These are phyloP conservation scores for Illadopsis cleaveri DNA, from an alignment of 2,113 vertebrate species.

Conservation along the genomic window DNA sequence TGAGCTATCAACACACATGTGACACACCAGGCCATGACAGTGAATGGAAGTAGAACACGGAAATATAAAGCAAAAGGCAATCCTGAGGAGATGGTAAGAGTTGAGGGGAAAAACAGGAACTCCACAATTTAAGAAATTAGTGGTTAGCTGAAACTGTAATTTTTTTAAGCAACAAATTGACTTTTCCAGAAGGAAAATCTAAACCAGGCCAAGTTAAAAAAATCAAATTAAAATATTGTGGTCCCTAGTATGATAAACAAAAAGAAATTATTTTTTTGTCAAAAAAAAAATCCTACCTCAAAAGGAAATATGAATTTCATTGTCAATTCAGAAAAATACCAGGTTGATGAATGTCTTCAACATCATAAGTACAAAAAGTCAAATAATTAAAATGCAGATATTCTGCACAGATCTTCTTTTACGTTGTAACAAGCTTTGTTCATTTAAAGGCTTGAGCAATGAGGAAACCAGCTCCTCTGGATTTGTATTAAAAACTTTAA, in stretches of 20 bases:
- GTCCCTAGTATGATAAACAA: not conserved
- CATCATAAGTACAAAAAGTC: not conserved
- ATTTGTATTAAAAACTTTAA: not conserved
- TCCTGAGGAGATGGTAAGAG: not conserved
- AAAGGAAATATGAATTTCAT: not conserved
- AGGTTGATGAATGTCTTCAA: not conserved
- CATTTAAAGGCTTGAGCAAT: not conserved
- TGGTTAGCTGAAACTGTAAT: constrained; percentile 14
- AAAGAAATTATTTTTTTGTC: rapidly evolving
- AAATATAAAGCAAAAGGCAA: constrained; percentile 57
- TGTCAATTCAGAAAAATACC: not conserved
- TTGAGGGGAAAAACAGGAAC: not conserved
- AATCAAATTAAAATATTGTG: not conserved
- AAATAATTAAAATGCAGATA: not conserved
- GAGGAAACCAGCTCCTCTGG: not conserved
- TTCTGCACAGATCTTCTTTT: not conserved
- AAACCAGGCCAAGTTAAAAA: not conserved
- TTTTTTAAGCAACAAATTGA: not conserved
- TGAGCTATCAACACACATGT: constrained; percentile 19
- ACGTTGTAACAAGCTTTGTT: not conserved
- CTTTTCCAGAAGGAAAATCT: constrained; percentile 10
- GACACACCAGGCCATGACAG: constrained; percentile 15
- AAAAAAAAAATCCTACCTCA: not conserved
- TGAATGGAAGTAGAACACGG: constrained; percentile 6
- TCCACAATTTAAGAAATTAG: constrained; percentile 15